Evolutionary conservation across 2,888 invertebrate species (phyloP), one percentile per base, ranked within the genome.

Genomic region (Sycophila texana): DNA sequence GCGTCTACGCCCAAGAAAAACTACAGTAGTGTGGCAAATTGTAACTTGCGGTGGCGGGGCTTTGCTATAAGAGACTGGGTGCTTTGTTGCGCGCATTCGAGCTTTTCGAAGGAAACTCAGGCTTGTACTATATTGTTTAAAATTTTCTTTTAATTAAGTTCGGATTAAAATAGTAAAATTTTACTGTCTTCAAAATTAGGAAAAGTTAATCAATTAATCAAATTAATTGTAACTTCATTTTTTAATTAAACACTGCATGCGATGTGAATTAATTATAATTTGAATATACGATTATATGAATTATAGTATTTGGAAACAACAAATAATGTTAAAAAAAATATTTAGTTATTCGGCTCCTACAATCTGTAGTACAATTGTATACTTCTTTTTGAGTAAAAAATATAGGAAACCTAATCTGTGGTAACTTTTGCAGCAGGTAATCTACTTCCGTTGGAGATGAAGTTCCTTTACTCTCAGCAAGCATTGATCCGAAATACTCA

Each of bases 391-490:
- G 30, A 39, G 7, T 39, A 7, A 0, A 39, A 39, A 39, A 39
- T 39, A 4, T 4, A 39, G 2, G 60, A 16, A 66, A 49, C 4
- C 14, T 16, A 16, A 53, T 67, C 7, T 53, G 14, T 72, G 12
- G 7, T 16, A 51, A 58, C 55, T 67, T 82, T 84, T 85, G 57
- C 83, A 83, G 81, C 85, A 88, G 86, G 84, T 87, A 79, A 87
- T 88, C 82, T 88, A 88, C 84, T 88, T 88, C 86, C 87, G 88
- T 81, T 88, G 88, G 88, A 88, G 88, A 82, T 88, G 86, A 88
- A 84, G 82, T 79, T 82, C 83, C 81, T 84, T 80, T 82, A 81
- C 81, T 82, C 81, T 84, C 83, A 84, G 83, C 84, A 79, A 81
- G 82, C 81, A 80, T 83, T 82, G 83, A 73, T 76, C 61, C 63